A percentile compares a stretch with the other conserved stretches of the same genome.
Evolutionary conservation across 2,797 vertebrate species (phyloP).

Genomic region (Malurus splendens): DNA sequence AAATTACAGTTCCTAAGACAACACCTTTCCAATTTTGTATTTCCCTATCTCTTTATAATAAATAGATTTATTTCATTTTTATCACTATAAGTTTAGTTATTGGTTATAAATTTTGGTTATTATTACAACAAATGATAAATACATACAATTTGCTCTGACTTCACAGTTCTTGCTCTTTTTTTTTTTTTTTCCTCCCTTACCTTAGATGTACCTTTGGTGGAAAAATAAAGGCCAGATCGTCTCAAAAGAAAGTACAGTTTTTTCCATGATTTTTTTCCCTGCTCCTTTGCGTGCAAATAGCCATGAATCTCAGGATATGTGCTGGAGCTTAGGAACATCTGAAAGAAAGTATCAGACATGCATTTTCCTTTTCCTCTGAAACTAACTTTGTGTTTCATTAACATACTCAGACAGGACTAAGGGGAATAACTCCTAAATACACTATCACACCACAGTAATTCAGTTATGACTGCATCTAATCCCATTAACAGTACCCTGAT

Average conservation of each 20-base stretch:
- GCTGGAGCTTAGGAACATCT: slow-evolving; percentile 94
- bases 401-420: not conserved
- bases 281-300: slow-evolving; percentile 90
- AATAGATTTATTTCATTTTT: not conserved
- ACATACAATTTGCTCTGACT: not conserved
- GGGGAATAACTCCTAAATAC: not conserved
- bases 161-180: not conserved
- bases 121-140: not conserved
- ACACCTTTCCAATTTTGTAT: not conserved
- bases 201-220: slow-evolving; percentile 96
- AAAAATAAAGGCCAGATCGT: slow-evolving; percentile 96
- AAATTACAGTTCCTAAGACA: not conserved
- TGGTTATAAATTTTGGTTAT: not conserved
- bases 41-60: not conserved
- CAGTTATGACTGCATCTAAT: not conserved
- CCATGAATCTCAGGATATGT: slow-evolving; percentile 94
- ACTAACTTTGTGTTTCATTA: not conserved
- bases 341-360: slow-evolving; percentile 23
- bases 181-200: slow-evolving; percentile 65
- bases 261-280: slow-evolving; percentile 93
- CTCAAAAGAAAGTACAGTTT: slow-evolving; percentile 92
- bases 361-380: not conserved
- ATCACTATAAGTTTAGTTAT: not conserved
- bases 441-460: not conserved
- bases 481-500: not conserved